These are phyloP conservation scores for Hypercompe scribonia DNA, from an alignment of 2,888 invertebrate species.

Conservation along the genomic window DNA sequence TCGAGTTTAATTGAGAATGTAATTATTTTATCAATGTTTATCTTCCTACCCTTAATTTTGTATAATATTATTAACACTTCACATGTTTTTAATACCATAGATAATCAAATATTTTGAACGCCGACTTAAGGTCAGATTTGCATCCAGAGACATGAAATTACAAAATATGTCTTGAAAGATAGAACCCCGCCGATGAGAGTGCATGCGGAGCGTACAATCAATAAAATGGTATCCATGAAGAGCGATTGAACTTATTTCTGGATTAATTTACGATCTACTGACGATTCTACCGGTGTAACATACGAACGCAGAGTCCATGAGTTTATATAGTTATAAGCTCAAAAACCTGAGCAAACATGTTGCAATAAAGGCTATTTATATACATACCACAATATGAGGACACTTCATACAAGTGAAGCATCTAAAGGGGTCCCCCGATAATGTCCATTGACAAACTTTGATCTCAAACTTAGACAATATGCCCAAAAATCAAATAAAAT, in stretches of 20 bases:
- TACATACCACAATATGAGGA: constrained; percentile 16
- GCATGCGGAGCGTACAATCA: constrained; percentile 21
- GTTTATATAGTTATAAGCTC: constrained; percentile 15
- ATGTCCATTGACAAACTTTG: constrained; percentile 18
- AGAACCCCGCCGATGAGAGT: constrained; percentile 12
- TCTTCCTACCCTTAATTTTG: neutral
- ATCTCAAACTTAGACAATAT: constrained; percentile 19
- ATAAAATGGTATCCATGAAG: constrained; percentile 19
- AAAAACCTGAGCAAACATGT: constrained; percentile 15
- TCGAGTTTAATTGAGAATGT: constrained; percentile 34
- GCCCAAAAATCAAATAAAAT: constrained; percentile 22
- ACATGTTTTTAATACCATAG: neutral
- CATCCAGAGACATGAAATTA: constrained; percentile 14
- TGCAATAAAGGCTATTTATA: constrained; percentile 7
- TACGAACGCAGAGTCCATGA: constrained; percentile 6
- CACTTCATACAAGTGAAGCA: constrained; percentile 19
- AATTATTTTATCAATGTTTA: neutral
- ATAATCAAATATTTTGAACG: neutral
- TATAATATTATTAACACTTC: constrained; percentile 1
- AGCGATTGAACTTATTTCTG: constrained; percentile 4
- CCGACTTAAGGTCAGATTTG: neutral
- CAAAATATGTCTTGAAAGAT: constrained; percentile 1
- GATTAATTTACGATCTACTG: constrained; percentile 7
- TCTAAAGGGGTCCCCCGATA: constrained; percentile 18
- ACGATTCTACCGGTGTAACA: constrained; percentile 7